Evolutionary conservation across 2,797 vertebrate species (phyloP).

Genomic region (Muscicapa striata): DNA sequence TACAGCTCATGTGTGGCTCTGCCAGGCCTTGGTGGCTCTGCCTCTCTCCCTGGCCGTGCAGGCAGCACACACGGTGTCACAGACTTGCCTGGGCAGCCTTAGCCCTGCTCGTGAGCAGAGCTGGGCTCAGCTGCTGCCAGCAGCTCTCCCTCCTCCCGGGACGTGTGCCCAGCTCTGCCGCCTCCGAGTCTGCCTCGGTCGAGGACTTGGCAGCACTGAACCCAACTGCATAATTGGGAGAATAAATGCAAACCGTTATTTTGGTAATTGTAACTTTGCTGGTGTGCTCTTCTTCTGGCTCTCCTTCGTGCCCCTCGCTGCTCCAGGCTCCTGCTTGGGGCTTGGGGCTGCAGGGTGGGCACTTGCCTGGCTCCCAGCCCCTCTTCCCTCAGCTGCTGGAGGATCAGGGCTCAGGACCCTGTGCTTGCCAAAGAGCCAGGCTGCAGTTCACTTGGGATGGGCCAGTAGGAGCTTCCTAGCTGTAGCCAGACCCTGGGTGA

Average conservation of each 20-base stretch:
- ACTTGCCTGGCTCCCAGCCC: neutral
- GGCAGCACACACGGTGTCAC: neutral
- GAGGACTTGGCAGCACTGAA: neutral
- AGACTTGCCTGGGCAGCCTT: neutral
- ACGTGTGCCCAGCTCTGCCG: neutral
- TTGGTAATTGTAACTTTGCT: neutral
- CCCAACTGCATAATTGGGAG: neutral
- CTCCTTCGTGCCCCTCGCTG: accelerated
- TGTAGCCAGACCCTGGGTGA: neutral
- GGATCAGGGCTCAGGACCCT: neutral
- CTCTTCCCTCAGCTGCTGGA: neutral
- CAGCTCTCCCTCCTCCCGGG: neutral
- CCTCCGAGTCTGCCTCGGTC: neutral
- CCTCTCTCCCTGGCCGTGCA: neutral
- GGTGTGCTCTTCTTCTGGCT: neutral
- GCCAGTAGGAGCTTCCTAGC: neutral
- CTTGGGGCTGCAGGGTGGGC: neutral
- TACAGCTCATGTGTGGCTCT: accelerated
- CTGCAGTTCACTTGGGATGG: accelerated
- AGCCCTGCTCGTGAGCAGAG: neutral
- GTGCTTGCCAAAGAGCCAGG: neutral
- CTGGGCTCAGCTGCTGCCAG: neutral
- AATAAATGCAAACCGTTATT: conserved; percentile 63
- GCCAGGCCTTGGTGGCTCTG: neutral
- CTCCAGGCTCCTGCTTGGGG: neutral